Base-by-base conservation (phyloP, 2,797 vertebrate species). In the Channa striata region DNA sequence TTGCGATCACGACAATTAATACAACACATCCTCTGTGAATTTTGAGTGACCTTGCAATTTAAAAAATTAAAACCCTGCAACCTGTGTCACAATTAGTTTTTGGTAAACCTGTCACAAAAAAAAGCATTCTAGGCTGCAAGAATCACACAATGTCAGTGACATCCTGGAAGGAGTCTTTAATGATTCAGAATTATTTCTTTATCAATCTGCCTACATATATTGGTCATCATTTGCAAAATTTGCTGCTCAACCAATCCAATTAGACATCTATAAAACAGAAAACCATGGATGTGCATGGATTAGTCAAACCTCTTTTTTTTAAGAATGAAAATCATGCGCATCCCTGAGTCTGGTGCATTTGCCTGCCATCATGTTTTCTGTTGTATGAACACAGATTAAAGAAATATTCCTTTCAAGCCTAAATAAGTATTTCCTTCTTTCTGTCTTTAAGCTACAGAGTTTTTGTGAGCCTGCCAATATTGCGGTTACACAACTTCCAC, bases 401-500 rank as follows among this genome's bases (percentile, higher is more conserved):
- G 11, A 73, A 40, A 57, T 53, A 11, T 66, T 50, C 2, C 33
- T 7, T 54, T 58, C 23, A 10, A 58, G 12, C 39, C 42, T 34
- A 49, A 81, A 75, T 83, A 51, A 59, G 11, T 58, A 40, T 49
- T 67, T 36, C 16, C 34, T 50, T 59, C 49, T 51, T 57, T 81
- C 52, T 8, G 57, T 51, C 74, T 67, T 72, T 30, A 43, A 43
- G 62, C 57, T 19, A 62, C 61, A 67, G 72, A 49, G n/a, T 7
- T 64, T 52, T 71, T 59, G 72, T 68, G 39, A 76, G 51, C 50
- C 44, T 68, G 68, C 66, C 72, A 83, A 17, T 51, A n/a, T 23
- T 78, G 59, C 6, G 68, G 72, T 82, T 77, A 1, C 8, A 62
- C 33, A 64, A 59, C 80, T 65, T 83, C 61, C 53, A 49, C 46